Base-by-base conservation (phyloP, 2,888 invertebrate species). In the Drosophila nr. fundita region DNA sequence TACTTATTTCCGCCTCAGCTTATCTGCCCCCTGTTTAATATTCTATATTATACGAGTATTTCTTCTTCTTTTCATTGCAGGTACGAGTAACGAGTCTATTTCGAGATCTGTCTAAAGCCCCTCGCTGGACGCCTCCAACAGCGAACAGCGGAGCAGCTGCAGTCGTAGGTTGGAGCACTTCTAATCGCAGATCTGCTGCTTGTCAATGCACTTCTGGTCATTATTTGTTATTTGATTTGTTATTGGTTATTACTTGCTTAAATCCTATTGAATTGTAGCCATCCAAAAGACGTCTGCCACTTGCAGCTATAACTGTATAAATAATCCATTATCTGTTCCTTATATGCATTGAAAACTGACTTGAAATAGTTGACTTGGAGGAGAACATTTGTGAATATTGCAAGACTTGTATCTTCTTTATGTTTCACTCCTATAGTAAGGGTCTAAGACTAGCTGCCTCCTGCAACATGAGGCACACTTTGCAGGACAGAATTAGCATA, bases 161-260 rank as follows among this genome's bases (percentile, higher is more conserved):
- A 11, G 32, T 32, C 32, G 32, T 18, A 36, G 38, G 15, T 49
- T 21, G 24, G 40, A 40, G 36, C 71, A 76, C 53, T 53, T 77
- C 59, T 75, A 62, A 72, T 73, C 64, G 48, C 38, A 49, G 60
- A 53, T 62, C 48, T 62, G 68, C 48, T 62, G 68, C 69, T 50
- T 61, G 74, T 78, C 70, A 74, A 64, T 78, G 60, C 70, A 78
- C 70, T 74, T 66, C 59, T 63, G 55, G 59, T 54, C 62, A 78
- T 65, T 76, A 78, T 78, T 69, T 7, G 40, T 40, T n/a, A n/a
- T n/a, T n/a, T n/a, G 32, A 32, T 27, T 27, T 27, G 27, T 27
- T 27, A 27, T 27, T 27, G 27, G 27, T 27, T 27, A 27, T 5
- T 27, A 27, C 27, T 27, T 27, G 27, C 27, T 27, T 27, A 27